Conservation (phyloP, 2,797 vertebrate species). For the Lates japonicus region DNA sequence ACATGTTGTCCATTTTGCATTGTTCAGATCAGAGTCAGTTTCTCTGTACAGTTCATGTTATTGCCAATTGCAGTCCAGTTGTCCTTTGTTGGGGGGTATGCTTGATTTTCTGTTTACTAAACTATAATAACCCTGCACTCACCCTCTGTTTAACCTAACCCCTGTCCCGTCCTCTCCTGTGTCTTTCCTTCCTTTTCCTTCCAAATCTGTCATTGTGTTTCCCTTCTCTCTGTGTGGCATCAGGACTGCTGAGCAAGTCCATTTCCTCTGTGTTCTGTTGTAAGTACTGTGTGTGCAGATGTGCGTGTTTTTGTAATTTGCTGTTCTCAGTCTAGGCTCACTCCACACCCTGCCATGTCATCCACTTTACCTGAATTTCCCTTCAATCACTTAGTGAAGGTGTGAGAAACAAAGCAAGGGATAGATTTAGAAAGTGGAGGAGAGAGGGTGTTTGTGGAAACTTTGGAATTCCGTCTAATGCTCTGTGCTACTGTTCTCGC, state of each 20-base stretch:
- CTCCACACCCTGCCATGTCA: constrained; percentile 10
- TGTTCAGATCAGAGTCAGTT: not conserved
- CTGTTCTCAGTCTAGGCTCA: constrained; percentile 10
- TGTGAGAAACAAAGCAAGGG: not conserved
- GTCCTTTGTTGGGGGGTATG: not conserved
- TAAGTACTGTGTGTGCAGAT: constrained; percentile 89
- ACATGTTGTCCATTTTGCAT: not conserved
- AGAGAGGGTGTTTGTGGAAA: constrained; percentile 29
- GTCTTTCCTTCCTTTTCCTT: constrained; percentile 56
- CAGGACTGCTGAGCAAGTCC: constrained; percentile 98
- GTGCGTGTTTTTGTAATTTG: constrained; percentile 54
- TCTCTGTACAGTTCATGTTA: not conserved
- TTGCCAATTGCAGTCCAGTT: not conserved
- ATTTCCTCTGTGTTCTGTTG: constrained; percentile 99
- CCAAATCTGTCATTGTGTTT: constrained; percentile 63
- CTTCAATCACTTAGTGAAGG: constrained; percentile 9
- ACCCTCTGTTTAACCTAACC: constrained; percentile 55
- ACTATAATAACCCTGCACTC: constrained; percentile 52
- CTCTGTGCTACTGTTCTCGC: constrained; percentile 31
- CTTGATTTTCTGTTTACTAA: constrained; percentile 22
- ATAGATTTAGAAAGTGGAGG: constrained; percentile 23
- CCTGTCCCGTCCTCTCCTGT: constrained; percentile 58
- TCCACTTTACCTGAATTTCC: constrained; percentile 23
- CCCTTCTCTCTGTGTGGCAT: constrained; percentile 82
- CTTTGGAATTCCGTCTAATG: constrained; percentile 38